A percentile compares a stretch with the other conserved stretches of the same genome.
Conservation (phyloP, 2,888 invertebrate species). For the Eupithecia insigniata region DNA sequence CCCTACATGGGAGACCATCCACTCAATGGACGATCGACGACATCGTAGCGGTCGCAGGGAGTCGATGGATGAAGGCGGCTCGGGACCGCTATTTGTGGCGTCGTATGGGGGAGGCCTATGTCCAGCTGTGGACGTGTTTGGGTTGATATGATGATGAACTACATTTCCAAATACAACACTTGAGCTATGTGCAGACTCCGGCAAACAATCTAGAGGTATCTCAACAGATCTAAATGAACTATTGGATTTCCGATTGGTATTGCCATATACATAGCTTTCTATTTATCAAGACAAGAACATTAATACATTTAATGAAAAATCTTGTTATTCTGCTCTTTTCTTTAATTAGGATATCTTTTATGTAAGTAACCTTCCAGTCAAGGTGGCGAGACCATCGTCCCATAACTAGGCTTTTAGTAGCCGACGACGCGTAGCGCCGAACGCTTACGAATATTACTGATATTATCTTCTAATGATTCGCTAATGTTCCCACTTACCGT, state of each 20-base stretch:
- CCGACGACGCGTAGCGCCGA: constrained; percentile 54
- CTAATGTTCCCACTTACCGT: constrained; percentile 44
- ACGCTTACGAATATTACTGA: constrained; percentile 34
- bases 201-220: background rate
- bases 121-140: too few relatives aligned
- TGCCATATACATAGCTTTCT: background rate
- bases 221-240: background rate
- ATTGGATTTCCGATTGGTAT: background rate
- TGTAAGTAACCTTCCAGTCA: constrained; percentile 7
- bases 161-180: background rate
- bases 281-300: too few relatives aligned
- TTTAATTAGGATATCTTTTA: background rate
- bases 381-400: constrained; percentile 10
- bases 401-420: constrained; percentile 30
- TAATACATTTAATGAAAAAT: too few relatives aligned
- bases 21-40: too few relatives aligned
- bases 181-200: background rate
- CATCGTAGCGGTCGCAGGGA: too few relatives aligned
- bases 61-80: too few relatives aligned
- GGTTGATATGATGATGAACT: too few relatives aligned
- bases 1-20: too few relatives aligned
- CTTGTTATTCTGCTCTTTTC: background rate
- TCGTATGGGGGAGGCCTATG: too few relatives aligned
- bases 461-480: constrained; percentile 53
- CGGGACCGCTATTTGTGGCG: too few relatives aligned